phyloP scores from a whole-genome alignment of 2,888 invertebrate genomes.

The Drosophila prostipennis region DNA sequence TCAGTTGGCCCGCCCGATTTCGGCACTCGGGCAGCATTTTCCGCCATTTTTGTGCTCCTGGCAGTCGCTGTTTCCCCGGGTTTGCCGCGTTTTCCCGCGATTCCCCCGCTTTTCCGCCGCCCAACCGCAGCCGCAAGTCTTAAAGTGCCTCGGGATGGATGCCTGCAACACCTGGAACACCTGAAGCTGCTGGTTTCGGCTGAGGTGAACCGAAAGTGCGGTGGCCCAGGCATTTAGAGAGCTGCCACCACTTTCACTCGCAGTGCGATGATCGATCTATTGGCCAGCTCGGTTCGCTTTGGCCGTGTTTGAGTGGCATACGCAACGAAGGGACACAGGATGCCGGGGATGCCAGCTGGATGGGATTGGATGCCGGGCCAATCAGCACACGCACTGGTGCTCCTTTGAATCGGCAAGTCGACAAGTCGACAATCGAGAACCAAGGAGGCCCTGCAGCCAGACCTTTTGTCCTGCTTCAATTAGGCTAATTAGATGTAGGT shows the following conservation, averaged over 20 bases:
- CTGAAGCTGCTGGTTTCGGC: conserved; percentile 23
- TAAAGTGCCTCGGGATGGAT: conserved; percentile 22
- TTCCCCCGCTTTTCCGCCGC: conserved; percentile 13
- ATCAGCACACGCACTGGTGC: conserved; percentile 24
- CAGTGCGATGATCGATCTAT: conserved; percentile 38
- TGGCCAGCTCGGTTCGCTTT: conserved; percentile 22
- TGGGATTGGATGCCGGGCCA: conserved; percentile 5
- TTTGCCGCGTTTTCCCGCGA: not conserved
- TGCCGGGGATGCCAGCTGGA: not conserved
- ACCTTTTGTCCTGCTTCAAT: conserved; percentile 73
- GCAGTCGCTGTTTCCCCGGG: conserved; percentile 9
- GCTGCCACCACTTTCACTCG: conserved; percentile 2
- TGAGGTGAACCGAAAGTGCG: conserved; percentile 29
- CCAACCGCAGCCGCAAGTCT: conserved; percentile 44
- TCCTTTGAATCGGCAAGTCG: conserved; percentile 2
- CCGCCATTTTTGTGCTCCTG: conserved; percentile 37
- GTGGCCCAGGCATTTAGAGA: conserved; percentile 28
- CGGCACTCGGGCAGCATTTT: conserved; percentile 34
- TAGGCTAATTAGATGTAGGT: conserved; percentile 76
- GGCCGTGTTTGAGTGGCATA: conserved; percentile 37
- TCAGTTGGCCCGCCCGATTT: conserved; percentile 46
- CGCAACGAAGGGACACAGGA: conserved; percentile 29
- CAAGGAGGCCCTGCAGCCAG: conserved; percentile 28
- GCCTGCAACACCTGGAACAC: conserved; percentile 32
- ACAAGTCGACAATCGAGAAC: conserved; percentile 2